Percentiles rank a stretch among this genome's conserved stretches.
phyloP scores from a whole-genome alignment of 2,797 vertebrate genomes.

The Alca torda region DNA sequence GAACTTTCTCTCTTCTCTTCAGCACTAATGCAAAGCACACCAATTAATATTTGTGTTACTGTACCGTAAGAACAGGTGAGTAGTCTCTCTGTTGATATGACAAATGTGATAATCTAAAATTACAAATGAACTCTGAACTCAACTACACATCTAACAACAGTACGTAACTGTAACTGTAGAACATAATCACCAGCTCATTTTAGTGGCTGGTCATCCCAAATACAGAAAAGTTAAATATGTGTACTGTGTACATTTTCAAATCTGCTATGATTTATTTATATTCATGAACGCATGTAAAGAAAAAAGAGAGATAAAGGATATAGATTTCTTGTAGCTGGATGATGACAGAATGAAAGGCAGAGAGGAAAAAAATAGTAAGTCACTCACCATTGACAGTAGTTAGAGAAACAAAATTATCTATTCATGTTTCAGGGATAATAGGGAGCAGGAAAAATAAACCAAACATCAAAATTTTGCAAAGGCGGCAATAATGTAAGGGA shows the following conservation, averaged over 20 bases:
- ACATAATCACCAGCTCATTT: not conserved
- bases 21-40: not conserved
- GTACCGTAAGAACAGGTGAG: not conserved
- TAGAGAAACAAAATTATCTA: not conserved
- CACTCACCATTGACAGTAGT: not conserved
- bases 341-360: not conserved
- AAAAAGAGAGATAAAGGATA: not conserved
- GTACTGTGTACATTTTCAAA: not conserved
- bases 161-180: not conserved
- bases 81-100: not conserved
- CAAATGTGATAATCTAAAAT: not conserved
- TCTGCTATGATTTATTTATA: not conserved
- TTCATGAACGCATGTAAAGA: not conserved
- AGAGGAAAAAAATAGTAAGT: not conserved
- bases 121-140: not conserved
- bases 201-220: not conserved
- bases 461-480: not conserved
- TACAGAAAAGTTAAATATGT: not conserved
- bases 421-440: not conserved
- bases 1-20: not conserved
- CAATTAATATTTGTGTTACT: not conserved
- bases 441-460: not conserved
- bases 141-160: not conserved
- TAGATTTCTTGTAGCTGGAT: not conserved
- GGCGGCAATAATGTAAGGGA: not conserved